Percentiles rank a stretch among this genome's conserved stretches.
phyloP scores from a whole-genome alignment of 2,113 vertebrate species.

The Bothrops jararaca region DNA sequence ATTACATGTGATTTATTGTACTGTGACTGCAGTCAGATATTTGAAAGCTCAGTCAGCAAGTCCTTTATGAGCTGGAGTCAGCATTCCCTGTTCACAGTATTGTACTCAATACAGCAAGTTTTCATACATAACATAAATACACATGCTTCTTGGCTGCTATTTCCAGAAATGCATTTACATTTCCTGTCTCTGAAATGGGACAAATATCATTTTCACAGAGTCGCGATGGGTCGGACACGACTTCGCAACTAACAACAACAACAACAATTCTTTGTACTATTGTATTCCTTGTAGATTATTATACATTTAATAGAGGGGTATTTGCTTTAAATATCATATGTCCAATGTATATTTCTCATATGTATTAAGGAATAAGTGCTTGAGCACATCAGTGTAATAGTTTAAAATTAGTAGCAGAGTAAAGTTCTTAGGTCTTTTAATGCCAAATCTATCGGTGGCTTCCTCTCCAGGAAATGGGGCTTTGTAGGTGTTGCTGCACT shows the following conservation, averaged over 20 bases:
- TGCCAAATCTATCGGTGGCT: not conserved
- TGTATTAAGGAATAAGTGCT: not conserved
- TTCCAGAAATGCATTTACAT: not conserved
- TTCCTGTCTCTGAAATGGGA: not conserved
- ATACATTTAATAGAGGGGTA: not conserved
- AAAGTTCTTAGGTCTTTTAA: not conserved
- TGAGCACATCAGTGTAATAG: not conserved
- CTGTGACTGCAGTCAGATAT: not conserved
- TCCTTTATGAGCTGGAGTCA: not conserved
- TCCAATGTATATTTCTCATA: not conserved
- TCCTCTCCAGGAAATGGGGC: not conserved
- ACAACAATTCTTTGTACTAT: not conserved
- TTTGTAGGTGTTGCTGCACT: not conserved
- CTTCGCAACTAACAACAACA: too few species aligned
- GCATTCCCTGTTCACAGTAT: not conserved
- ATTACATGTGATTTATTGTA: not conserved
- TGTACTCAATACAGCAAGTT: not conserved
- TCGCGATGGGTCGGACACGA: too few species aligned
- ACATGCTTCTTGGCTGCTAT: not conserved
- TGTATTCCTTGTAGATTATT: not conserved
- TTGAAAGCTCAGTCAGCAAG: not conserved
- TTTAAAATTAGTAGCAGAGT: not conserved
- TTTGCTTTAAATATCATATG: not conserved
- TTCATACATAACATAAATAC: not conserved
- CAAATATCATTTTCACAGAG: not conserved